phyloP scores from a whole-genome alignment of 2,797 vertebrate species.

The Scolopax bukidnonensis region DNA sequence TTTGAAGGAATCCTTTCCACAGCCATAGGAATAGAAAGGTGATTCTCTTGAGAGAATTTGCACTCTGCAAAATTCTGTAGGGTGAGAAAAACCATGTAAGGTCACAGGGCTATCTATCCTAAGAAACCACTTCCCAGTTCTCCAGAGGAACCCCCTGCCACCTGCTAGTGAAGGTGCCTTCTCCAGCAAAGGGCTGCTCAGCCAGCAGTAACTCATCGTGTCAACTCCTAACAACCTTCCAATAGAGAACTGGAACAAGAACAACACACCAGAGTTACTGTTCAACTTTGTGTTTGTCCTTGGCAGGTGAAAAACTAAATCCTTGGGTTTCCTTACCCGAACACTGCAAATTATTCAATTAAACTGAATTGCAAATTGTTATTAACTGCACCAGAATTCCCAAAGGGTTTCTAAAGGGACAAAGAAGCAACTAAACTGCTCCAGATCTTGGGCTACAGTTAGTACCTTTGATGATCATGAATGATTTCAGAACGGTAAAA shows the following conservation, averaged over 20 bases:
- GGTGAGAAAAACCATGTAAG: accelerated
- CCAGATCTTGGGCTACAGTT: background rate
- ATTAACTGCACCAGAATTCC: background rate
- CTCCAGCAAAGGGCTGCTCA: background rate
- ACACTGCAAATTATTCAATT: background rate
- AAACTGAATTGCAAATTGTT: background rate
- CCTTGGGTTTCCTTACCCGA: background rate
- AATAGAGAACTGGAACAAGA: background rate
- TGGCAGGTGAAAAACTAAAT: background rate
- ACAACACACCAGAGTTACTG: background rate
- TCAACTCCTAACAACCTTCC: background rate
- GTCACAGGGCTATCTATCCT: background rate
- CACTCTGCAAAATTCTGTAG: background rate
- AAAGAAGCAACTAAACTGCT: background rate
- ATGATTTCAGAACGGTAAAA: background rate
- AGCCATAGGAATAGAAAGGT: background rate
- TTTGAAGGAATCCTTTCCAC: background rate
- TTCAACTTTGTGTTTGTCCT: background rate
- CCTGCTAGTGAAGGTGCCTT: background rate
- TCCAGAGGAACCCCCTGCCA: background rate
- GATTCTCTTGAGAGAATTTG: background rate
- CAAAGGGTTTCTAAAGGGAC: background rate
- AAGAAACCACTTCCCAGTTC: background rate
- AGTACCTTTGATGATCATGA: background rate
- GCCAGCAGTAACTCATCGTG: background rate